Conservation (phyloP, 2,888 invertebrate genomes). For the Omphaloscelis lunosa region DNA sequence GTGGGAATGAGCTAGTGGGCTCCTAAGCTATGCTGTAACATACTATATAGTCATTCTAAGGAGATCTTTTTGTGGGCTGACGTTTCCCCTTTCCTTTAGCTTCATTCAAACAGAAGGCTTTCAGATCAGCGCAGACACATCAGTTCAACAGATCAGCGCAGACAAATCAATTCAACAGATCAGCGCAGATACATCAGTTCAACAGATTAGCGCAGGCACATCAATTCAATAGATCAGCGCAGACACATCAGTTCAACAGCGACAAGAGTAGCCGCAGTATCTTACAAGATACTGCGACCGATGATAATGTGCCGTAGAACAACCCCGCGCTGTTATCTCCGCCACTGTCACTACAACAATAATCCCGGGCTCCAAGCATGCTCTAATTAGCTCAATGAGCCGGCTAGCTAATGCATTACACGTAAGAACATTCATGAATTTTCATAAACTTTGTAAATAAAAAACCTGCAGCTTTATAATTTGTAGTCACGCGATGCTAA, state of each 20-base stretch:
- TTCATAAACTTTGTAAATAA: constrained; percentile 34
- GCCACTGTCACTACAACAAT: not conserved
- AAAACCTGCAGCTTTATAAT: constrained; percentile 13
- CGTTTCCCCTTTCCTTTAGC: not conserved
- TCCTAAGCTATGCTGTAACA: not conserved
- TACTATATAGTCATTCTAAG: not conserved
- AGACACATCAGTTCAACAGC: not conserved
- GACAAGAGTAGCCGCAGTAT: not conserved
- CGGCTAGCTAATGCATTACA: constrained; percentile 18
- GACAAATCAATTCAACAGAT: not conserved
- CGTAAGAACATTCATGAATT: constrained; percentile 42
- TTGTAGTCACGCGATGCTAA: constrained; percentile 40
- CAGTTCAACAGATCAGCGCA: not conserved
- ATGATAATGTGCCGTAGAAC: not conserved
- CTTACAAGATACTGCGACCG: not conserved
- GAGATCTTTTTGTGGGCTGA: not conserved
- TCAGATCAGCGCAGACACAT: not conserved
- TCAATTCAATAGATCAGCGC: not conserved
- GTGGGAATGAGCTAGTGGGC: not conserved
- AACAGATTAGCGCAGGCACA: not conserved
- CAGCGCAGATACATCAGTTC: not conserved
- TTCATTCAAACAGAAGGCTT: not conserved
- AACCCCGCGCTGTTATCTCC: not conserved
- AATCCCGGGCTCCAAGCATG: not conserved
- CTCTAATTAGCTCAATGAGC: constrained; percentile 26